Base-by-base conservation (phyloP, 1,140 invertebrate species). In the Hyles euphorbiae region DNA sequence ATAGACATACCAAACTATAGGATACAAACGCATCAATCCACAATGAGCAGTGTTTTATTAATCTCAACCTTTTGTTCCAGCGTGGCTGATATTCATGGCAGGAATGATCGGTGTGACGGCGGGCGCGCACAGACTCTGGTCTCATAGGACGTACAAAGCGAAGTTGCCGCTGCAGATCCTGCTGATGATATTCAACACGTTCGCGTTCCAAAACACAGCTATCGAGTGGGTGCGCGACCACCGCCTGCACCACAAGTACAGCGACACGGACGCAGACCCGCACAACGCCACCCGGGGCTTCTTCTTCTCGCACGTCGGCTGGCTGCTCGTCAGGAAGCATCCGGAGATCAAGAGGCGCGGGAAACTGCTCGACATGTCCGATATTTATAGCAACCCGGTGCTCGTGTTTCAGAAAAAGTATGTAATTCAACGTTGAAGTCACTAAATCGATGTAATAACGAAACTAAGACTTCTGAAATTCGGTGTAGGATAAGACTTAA, bases 311-410 rank as follows among this genome's bases (percentile, higher is more conserved):
- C 92, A 93, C 65, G 89, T 93, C 58, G 92, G 92, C 8, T 93
- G 92, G 92, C 72, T 93, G 43, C 75, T 93, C 70, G 76, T 90
- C 63, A 90, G 81, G 60, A 92, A 92, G 70, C 92, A 92, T 69
- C 88, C 90, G 45, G 91, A 92, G 53, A 90, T 95, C n/a, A 91
- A 88, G 57, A 74, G 73, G 43, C 94, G 93, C 80, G 94, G 94
- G 32, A 91, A 91, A 65, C 81, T 81, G 49, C 84, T 96, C 9
- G 93, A 95, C 75, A 86, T 95, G 71, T 91, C 83, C 40, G 95
- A 96, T 75, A 82, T 96, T 32, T 79, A 90, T 60, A 81, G 81
- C 32, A 95, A 96, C 89, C 92, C 92, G 32, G 90, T 96, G 6
- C 90, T 95, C 6, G 88, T 82, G 69, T 93, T 95, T 72, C 95